Conservation (phyloP, 2,113 vertebrate genomes). For the Dasyprocta punctata region DNA sequence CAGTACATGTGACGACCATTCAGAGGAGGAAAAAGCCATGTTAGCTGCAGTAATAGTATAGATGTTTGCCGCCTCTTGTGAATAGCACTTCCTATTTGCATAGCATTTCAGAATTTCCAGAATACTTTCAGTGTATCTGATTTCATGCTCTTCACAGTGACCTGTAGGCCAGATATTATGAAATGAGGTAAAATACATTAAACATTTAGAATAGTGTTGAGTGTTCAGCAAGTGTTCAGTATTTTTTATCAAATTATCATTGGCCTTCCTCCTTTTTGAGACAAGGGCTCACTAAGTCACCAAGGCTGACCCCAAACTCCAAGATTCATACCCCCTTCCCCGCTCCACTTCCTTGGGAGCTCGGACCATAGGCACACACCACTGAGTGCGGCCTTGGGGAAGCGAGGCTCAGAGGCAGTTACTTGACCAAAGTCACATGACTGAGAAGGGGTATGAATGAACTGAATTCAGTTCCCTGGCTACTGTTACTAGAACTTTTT, state of each 20-base stretch:
- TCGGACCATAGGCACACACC: neutral
- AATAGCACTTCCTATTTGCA: neutral
- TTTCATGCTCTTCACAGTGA: constrained; percentile 14
- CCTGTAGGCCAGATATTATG: neutral
- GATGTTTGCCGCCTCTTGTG: constrained; percentile 5
- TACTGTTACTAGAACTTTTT: neutral
- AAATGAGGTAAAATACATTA: constrained; percentile 42
- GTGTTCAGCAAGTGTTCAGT: neutral
- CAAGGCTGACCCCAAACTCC: neutral
- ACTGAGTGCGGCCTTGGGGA: neutral
- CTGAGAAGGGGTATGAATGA: neutral
- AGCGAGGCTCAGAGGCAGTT: neutral
- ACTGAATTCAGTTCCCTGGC: neutral
- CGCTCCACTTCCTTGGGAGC: neutral
- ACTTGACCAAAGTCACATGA: neutral
- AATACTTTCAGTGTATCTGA: neutral
- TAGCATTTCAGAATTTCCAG: constrained; percentile 18
- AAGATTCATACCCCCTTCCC: neutral
- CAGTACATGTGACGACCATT: neutral
- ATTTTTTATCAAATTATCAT: neutral
- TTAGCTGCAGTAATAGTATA: neutral
- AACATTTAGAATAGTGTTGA: constrained; percentile 11
- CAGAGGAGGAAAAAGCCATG: neutral
- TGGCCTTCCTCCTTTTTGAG: neutral
- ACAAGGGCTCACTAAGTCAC: neutral